These are phyloP conservation scores for Cephus rjabovi DNA, from an alignment of 2,888 invertebrate species.

Conservation along the genomic window DNA sequence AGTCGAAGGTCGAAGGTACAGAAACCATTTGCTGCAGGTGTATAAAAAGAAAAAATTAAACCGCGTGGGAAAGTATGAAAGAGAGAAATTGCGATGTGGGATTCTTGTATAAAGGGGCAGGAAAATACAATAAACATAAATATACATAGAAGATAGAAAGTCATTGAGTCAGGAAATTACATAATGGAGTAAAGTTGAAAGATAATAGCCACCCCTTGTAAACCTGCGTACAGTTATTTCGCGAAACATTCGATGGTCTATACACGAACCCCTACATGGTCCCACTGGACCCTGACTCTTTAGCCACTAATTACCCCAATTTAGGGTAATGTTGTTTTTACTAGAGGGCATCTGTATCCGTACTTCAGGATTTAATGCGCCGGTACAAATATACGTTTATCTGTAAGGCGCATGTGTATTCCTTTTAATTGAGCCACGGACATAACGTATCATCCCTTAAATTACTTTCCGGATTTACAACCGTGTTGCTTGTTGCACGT, in stretches of 20 bases:
- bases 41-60: background rate
- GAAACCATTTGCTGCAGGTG: background rate
- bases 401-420: conserved; percentile 22
- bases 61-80: background rate
- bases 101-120: background rate
- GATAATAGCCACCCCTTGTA: background rate
- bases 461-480: background rate
- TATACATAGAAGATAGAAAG: background rate
- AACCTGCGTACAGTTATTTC: conserved; percentile 15
- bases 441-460: background rate
- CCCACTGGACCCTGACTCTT: conserved; percentile 14
- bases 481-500: background rate
- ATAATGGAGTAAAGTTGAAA: background rate
- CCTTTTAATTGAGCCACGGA: conserved; percentile 28
- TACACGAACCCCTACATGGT: conserved; percentile 3
- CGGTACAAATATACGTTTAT: conserved; percentile 6
- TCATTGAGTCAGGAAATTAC: background rate
- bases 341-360: conserved; percentile 32
- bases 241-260: conserved; percentile 28
- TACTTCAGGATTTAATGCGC: conserved; percentile 37
- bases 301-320: conserved; percentile 45
- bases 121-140: background rate
- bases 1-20: background rate
- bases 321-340: conserved; percentile 48
- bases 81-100: background rate